Conservation (phyloP, 1,140 invertebrate genomes). For the Lethocerus indicus region DNA sequence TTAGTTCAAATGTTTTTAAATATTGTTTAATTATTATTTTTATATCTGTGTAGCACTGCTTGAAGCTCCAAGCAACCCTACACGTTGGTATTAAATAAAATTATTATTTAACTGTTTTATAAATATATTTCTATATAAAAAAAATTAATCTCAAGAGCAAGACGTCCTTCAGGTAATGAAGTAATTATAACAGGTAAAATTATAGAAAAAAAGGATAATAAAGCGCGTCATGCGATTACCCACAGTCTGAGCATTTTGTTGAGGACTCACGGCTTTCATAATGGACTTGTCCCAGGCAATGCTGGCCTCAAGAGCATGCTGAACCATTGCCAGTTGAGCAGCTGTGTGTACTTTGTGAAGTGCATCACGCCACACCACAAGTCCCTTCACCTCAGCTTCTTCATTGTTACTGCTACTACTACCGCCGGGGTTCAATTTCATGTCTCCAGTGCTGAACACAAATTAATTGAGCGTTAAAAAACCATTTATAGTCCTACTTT, state of each 20-base stretch:
- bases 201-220: neutral
- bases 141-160: too few species aligned
- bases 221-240: slow-evolving; percentile 26
- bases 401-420: slow-evolving; percentile 22
- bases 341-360: slow-evolving; percentile 65
- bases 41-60: too few species aligned
- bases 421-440: slow-evolving; percentile 9
- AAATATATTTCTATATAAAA: too few species aligned
- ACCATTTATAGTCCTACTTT: neutral
- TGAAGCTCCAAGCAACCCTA: too few species aligned
- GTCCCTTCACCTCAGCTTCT: slow-evolving; percentile 31
- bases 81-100: too few species aligned
- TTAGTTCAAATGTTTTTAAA: too few species aligned
- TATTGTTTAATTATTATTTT: too few species aligned
- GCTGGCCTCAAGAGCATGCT: slow-evolving; percentile 75
- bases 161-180: too few species aligned
- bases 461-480: neutral
- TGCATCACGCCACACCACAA: slow-evolving; percentile 78
- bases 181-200: neutral
- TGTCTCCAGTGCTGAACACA: slow-evolving; percentile 7
- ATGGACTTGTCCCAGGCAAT: slow-evolving; percentile 98
- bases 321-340: slow-evolving; percentile 76
- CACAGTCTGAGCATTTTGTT: slow-evolving; percentile 19
- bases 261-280: slow-evolving; percentile 85
- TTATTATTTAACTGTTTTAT: too few species aligned